A percentile compares a stretch with the other conserved stretches of the same genome.
Conservation (phyloP, 2,113 vertebrate species). For the Podocnemis expansa region DNA sequence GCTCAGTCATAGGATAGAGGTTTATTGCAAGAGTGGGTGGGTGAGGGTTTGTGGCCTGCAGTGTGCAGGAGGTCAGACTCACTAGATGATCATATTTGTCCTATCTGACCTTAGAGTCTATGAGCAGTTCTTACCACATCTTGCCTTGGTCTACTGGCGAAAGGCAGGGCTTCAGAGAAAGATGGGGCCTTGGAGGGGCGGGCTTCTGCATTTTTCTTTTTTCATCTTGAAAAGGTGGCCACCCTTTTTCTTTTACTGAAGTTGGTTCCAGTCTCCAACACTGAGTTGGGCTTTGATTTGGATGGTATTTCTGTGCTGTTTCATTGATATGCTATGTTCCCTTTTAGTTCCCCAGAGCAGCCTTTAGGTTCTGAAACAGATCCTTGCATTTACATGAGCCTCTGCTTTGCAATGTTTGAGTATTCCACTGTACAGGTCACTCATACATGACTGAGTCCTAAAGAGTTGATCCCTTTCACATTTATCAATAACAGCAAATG, state of each 20-base stretch:
- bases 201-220: too few relatives aligned
- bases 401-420: neutral
- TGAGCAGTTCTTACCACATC: too few relatives aligned
- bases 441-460: neutral
- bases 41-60: too few relatives aligned
- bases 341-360: neutral
- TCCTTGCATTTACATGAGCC: neutral
- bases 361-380: neutral
- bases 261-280: accelerated
- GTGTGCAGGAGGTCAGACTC: too few relatives aligned
- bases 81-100: too few relatives aligned
- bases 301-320: neutral
- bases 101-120: too few relatives aligned
- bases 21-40: too few relatives aligned
- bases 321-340: neutral
- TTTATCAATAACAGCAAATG: neutral
- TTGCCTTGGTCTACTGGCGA: too few relatives aligned
- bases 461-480: neutral
- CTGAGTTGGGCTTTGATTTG: neutral
- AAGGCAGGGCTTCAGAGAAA: too few relatives aligned
- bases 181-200: too few relatives aligned
- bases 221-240: too few relatives aligned
- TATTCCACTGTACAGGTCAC: neutral
- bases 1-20: too few relatives aligned
- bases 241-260: neutral